phyloP scores from a whole-genome alignment of 2,888 invertebrate genomes.

The Cosmopolites sordidus region DNA sequence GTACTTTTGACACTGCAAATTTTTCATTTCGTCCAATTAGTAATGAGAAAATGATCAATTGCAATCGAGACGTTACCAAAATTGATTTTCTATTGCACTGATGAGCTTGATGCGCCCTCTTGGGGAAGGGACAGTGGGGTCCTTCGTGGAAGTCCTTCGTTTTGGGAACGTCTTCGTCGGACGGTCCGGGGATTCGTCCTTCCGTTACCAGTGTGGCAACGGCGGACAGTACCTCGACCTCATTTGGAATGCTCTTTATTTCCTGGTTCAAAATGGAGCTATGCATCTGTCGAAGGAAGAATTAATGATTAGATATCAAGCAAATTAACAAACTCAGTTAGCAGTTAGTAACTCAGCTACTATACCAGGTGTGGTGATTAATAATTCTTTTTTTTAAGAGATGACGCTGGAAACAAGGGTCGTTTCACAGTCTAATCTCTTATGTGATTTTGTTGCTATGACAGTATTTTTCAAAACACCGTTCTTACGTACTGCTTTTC shows the following conservation, averaged over 20 bases:
- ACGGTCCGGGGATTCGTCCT: conserved; percentile 43
- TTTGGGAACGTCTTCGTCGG: conserved; percentile 41
- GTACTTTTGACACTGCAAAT: conserved; percentile 54
- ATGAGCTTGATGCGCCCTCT: conserved; percentile 45
- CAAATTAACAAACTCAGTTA: too few species aligned
- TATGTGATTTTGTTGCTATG: too few species aligned
- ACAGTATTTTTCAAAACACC: too few species aligned
- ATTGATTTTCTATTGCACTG: conserved; percentile 51
- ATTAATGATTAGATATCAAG: too few species aligned
- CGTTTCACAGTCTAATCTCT: too few species aligned
- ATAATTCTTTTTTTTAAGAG: too few species aligned
- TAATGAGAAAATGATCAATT: too few species aligned
- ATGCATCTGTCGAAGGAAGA: conserved; percentile 45
- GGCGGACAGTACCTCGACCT: conserved; percentile 44
- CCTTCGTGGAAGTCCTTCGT: conserved; percentile 62
- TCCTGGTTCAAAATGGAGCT: conserved; percentile 44
- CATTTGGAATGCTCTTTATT: conserved; percentile 36
- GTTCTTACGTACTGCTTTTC: too few species aligned
- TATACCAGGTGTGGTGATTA: too few species aligned
- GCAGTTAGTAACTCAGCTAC: too few species aligned
- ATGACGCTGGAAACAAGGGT: too few species aligned
- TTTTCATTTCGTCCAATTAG: too few species aligned
- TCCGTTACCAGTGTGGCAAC: conserved; percentile 48
- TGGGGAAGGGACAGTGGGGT: conserved; percentile 54
- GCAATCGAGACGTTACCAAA: conserved; percentile 43